A percentile compares a stretch with the other conserved stretches of the same genome.
Evolutionary conservation across 2,888 invertebrate species (phyloP).

Genomic region (Cerceris ruficornis): DNA sequence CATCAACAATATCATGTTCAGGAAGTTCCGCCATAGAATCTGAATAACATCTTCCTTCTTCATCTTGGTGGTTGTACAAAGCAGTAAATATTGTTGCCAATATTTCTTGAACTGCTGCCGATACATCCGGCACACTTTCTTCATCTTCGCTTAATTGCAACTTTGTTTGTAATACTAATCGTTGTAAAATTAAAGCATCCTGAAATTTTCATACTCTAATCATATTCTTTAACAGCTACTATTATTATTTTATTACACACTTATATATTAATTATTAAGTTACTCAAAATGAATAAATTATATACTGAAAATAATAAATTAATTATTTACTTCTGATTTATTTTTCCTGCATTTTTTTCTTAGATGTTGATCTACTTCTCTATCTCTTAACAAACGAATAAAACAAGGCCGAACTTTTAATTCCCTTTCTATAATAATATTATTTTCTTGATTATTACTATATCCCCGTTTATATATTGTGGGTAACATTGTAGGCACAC

Average conservation of each 20-base stretch:
- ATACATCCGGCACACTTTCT: constrained; percentile 94
- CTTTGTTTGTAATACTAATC: constrained; percentile 95
- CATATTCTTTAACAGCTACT: not conserved
- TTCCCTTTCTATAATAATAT: constrained; percentile 38
- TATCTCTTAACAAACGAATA: constrained; percentile 74
- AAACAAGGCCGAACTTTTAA: constrained; percentile 72
- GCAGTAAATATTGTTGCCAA: constrained; percentile 95
- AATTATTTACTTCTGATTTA: constrained; percentile 63
- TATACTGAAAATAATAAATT: constrained; percentile 20
- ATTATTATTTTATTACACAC: no score
- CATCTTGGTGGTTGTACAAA: constrained; percentile 97
- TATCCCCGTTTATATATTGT: constrained; percentile 54
- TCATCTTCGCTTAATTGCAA: constrained; percentile 92
- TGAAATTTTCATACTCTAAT: constrained; percentile 69
- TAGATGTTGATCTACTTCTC: constrained; percentile 74
- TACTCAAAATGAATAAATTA: constrained; percentile 14
- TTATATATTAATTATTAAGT: not conserved
- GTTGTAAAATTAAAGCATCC: constrained; percentile 96
- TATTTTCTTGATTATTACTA: constrained; percentile 23
- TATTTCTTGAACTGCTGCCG: constrained; percentile 94
- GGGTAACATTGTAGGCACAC: constrained; percentile 17
- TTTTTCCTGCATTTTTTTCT: constrained; percentile 71
- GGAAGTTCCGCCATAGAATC: constrained; percentile 97
- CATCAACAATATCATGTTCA: constrained; percentile 89
- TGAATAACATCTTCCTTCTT: constrained; percentile 97